Evolutionary conservation across 2,797 vertebrate species (phyloP), one percentile per base, ranked within the genome.

Genomic region (Limnodromus scolopaceus): DNA sequence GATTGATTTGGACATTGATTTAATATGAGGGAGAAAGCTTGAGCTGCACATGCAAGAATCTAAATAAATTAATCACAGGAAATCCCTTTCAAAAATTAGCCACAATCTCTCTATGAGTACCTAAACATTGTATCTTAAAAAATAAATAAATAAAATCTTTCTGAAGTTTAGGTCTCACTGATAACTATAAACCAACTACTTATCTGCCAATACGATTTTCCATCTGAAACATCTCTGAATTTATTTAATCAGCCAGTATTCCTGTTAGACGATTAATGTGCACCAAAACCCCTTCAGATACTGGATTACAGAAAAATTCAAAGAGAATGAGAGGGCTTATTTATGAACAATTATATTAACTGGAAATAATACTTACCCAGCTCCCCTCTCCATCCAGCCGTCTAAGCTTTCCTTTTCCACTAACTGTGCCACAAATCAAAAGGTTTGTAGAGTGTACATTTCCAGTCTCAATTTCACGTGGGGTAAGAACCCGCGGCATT

Each of bases 71-170:
- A 72, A 70, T 41, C 3, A 7, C 25, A 81, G 30, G 30, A 92
- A 80, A 68, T 30, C 8, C 7, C 27, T 34, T 38, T 71, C 22
- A 66, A 45, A 91, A 87, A 43, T 63, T 19, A 65, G 15, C 18
- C 10, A 36, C 1, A 0, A 30, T 13, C 16, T 87, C 43, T 57
- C 24, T 51, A 1, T 2, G 6, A 53, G 5, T 25, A 55, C 9
- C 9, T 79, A 78, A 75, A 72, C 3, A 32, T 0, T 17, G 17
- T 11, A 65, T 28, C 6, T 32, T 70, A 13, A 57, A 36, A 9
- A 18, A 43, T 24, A 41, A 15, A 27, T 27, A 22, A 12, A 10
- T 9, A 5, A 8, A 16, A 68, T 9, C 1, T 46, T 69, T 57
- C 28, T 48, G 8, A 78, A 82, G 4, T 16, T 94, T 11, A n/a